phyloP scores from a whole-genome alignment of 2,797 vertebrate species.

The Leptoclinus maculatus region DNA sequence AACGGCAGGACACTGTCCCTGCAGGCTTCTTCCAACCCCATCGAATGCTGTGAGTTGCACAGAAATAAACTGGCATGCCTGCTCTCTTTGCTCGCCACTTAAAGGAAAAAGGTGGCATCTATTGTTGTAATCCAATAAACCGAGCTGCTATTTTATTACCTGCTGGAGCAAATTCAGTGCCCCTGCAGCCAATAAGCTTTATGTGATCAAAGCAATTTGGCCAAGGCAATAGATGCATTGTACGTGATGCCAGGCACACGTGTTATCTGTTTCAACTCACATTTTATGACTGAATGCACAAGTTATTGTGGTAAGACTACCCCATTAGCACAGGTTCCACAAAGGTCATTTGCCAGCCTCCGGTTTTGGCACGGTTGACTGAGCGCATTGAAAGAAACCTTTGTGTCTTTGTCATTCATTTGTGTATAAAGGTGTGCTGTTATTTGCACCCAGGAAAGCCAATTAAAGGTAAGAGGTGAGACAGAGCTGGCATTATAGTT shows the following conservation, averaged over 20 bases:
- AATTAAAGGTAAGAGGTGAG: conserved; percentile 50
- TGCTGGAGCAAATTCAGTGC: conserved; percentile 57
- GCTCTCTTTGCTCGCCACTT: conserved; percentile 32
- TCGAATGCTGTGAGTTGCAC: conserved; percentile 95
- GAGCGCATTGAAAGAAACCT: conserved; percentile 67
- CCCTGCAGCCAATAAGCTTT: conserved; percentile 62
- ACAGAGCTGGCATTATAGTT: conserved; percentile 48
- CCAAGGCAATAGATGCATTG: conserved; percentile 69
- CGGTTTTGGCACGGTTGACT: conserved; percentile 59
- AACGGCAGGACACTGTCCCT: conserved; percentile 92
- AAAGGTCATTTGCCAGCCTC: conserved; percentile 66
- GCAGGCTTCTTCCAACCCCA: conserved; percentile 93
- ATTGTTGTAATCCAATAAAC: conserved; percentile 70
- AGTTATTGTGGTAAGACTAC: conserved; percentile 65
- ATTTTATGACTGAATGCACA: conserved; percentile 71
- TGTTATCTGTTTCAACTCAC: conserved; percentile 64
- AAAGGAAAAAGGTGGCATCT: conserved; percentile 59
- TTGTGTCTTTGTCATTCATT: conserved; percentile 66
- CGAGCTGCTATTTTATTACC: conserved; percentile 59
- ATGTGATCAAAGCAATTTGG: conserved; percentile 69
- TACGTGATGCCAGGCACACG: conserved; percentile 64
- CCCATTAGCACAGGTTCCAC: conserved; percentile 63
- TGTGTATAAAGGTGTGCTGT: conserved; percentile 54
- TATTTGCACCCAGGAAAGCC: conserved; percentile 54
- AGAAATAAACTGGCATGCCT: conserved; percentile 21